These are phyloP conservation scores for Drosophila fuyamai DNA, from an alignment of 1,140 invertebrate species.

Conservation along the genomic window DNA sequence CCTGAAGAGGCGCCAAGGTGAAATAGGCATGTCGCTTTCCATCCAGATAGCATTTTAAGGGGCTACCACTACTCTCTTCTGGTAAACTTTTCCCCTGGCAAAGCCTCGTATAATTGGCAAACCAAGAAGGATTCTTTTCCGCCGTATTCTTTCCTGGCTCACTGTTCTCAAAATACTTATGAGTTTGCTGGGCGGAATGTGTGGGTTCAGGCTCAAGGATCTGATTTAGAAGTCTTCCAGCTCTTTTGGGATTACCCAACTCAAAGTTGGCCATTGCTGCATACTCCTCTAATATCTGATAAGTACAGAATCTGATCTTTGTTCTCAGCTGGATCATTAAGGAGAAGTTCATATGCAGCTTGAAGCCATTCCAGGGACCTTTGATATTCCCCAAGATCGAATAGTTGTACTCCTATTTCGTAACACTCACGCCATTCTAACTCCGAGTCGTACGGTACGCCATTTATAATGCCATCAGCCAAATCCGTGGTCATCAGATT, in stretches of 20 bases:
- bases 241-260: conserved; percentile 46
- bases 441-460: conserved; percentile 2
- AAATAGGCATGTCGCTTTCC: conserved; percentile 90
- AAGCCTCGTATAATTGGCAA: conserved; percentile 53
- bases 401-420: conserved; percentile 64
- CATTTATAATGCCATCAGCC: conserved; percentile 52
- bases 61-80: conserved; percentile 5
- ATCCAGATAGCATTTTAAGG: conserved; percentile 91
- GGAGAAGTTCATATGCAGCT: conserved; percentile 29
- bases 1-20: conserved; percentile 93
- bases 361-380: conserved; percentile 54
- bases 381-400: conserved; percentile 39
- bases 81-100: conserved; percentile 57
- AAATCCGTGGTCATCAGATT: conserved; percentile 52
- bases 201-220: conserved; percentile 20
- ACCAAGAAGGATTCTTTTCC: not conserved
- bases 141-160: not conserved
- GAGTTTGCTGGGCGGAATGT: conserved; percentile 25
- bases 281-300: conserved; percentile 58
- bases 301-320: not conserved
- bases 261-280: conserved; percentile 53
- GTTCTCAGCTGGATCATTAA: not conserved
- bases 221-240: conserved; percentile 15
- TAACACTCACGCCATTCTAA: conserved; percentile 62
- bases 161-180: conserved; percentile 36